These are phyloP conservation scores for Strongylocentrotus purpuratus DNA, from an alignment of 35 echinoderm and acorn worm genomes.

Conservation along the genomic window DNA sequence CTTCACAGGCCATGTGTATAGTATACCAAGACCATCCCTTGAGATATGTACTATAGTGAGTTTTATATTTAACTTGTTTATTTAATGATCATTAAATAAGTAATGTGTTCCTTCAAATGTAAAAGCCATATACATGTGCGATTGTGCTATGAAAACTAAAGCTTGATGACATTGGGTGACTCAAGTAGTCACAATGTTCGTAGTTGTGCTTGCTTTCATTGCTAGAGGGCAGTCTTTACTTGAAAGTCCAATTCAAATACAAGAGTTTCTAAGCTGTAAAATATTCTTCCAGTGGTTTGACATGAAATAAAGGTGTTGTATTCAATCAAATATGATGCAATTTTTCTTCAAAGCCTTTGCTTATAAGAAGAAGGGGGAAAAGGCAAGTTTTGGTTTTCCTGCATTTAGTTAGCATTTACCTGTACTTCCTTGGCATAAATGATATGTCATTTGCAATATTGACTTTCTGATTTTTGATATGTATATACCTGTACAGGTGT, in stretches of 20 bases:
- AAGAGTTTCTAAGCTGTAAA: neutral
- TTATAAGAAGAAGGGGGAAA: neutral
- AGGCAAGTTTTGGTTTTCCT: neutral
- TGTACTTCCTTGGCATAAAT: constrained; percentile 3
- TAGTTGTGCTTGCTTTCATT: neutral
- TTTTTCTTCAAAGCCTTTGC: neutral
- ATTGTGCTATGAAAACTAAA: neutral
- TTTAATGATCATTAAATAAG: neutral
- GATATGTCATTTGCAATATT: constrained; percentile 9
- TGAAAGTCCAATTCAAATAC: neutral
- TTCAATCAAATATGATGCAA: neutral
- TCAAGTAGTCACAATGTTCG: neutral
- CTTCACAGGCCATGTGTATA: neutral
- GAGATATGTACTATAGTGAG: constrained; percentile 8
- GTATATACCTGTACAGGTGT: constrained; percentile 17
- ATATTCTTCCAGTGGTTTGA: constrained; percentile 1
- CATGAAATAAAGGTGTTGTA: neutral
- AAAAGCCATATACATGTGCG: neutral
- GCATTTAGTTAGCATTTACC: neutral
- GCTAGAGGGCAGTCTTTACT: neutral
- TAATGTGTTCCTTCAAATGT: neutral
- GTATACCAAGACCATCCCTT: neutral
- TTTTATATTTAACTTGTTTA: neutral
- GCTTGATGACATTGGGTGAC: neutral
- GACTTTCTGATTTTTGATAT: constrained; percentile 9